Base-by-base conservation (phyloP, 2,113 vertebrate species). In the Jaculus jaculus region DNA sequence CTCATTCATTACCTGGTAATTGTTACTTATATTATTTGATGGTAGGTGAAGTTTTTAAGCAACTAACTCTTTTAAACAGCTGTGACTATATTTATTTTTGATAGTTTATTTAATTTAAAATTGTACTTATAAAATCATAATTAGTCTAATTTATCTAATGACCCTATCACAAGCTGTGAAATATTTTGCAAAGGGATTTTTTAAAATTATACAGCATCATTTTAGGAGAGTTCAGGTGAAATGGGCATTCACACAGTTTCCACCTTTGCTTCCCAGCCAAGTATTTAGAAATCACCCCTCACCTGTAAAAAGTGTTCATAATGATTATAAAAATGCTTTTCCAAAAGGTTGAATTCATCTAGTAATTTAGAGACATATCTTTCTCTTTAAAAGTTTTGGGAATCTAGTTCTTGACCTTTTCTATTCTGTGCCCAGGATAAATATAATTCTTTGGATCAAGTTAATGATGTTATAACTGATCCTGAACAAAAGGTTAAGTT, bases 401-500 rank as follows among this genome's bases (percentile, higher is more conserved):
- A 88, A 86, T 95, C 51, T 92, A 78, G 68, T 86, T 88, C 80
- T 95, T 94, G 87, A 95, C 96, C 92, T 88, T 95, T 97, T 89
- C 95, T 34, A 6, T 68, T 97, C 75, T 95, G 23, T 13, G 30
- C 81, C 78, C 83, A 94, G 60, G 42, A 93, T 94, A 97, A 97
- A 97, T 95, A 88, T 93, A 77, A 94, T 95, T 96, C 84, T 96
- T 95, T 83, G 17, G 85, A 90, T 96, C 92, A 63, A 96, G 60
- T 78, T 96, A 96, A 96, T 54, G 86, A 96, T 93, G 47, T 74
- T 95, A 92, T 18, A 96, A 78, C 74, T 93, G 95, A 97, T 89
- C 77, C 47, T 87, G 91, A 96, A 78, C 51, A 94, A 97, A 97
- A 98, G 92, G 88, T 97, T 95, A 95, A 96, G 26, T 65, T 95